Percentiles rank a stretch among this genome's conserved stretches.
Conservation (phyloP, 2,113 vertebrate genomes). For the Picathartes gymnocephalus region DNA sequence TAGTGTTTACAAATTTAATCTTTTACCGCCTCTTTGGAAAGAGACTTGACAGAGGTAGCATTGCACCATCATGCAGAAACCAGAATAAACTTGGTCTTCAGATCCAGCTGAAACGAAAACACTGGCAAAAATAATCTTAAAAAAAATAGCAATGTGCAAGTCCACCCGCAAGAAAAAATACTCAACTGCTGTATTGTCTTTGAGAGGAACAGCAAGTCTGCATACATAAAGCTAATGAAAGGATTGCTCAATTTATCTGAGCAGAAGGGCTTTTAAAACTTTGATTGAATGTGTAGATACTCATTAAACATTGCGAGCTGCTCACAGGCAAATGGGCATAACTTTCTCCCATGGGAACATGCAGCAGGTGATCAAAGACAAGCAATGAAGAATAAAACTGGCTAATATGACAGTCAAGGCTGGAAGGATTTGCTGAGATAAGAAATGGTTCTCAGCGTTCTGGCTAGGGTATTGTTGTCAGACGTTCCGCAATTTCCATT, state of each 20-base stretch:
- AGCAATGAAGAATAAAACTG: constrained; percentile 58
- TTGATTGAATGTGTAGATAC: neutral
- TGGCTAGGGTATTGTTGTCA: constrained; percentile 53
- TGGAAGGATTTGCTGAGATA: constrained; percentile 56
- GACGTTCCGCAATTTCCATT: neutral
- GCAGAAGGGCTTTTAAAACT: constrained; percentile 11
- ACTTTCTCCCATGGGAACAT: constrained; percentile 26
- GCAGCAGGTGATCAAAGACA: constrained; percentile 52
- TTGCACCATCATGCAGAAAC: neutral
- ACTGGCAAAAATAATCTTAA: neutral
- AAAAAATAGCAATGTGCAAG: neutral
- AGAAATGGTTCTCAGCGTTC: neutral
- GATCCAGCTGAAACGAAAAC: neutral
- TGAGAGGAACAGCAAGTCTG: neutral
- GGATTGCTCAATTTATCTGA: neutral
- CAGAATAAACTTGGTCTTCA: neutral
- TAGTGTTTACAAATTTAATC: neutral
- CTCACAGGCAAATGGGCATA: constrained; percentile 30
- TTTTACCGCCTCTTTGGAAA: neutral
- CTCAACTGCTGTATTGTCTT: neutral
- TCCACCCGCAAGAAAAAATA: constrained; percentile 6
- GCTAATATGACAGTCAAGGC: constrained; percentile 55
- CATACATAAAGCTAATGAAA: neutral
- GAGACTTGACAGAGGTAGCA: neutral
- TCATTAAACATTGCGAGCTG: constrained; percentile 37